These are phyloP conservation scores for Ictalurus furcatus DNA, from an alignment of 2,113 vertebrate genomes.

Conservation along the genomic window DNA sequence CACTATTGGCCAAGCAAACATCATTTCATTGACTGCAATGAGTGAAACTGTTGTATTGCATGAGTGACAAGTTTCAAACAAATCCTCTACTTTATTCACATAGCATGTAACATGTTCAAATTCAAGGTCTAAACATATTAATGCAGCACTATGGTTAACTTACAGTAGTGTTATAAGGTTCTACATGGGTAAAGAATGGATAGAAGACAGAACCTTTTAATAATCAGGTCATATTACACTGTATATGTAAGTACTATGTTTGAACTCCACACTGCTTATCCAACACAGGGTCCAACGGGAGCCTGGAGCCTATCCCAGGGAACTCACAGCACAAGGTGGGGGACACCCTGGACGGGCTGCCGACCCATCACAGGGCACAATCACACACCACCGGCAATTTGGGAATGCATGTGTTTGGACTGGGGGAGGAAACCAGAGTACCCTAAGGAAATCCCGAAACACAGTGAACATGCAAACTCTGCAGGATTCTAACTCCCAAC, in stretches of 20 bases:
- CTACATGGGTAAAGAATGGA: not conserved
- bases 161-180: not conserved
- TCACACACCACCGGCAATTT: no score
- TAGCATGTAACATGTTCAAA: not conserved
- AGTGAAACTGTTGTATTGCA: not conserved
- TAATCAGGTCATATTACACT: not conserved
- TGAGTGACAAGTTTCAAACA: not conserved
- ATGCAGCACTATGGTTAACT: not conserved
- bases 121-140: not conserved
- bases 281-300: no score
- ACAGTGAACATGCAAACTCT: no score
- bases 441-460: no score
- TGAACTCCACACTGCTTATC: not conserved
- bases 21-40: not conserved
- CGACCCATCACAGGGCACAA: no score
- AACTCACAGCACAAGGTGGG: no score
- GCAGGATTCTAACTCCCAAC: no score
- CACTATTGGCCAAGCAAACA: not conserved
- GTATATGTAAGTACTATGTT: not conserved
- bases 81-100: not conserved
- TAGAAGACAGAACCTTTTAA: not conserved
- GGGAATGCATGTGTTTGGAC: no score
- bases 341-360: no score
- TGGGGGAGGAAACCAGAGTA: no score
- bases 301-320: no score